Evolutionary conservation across 2,113 vertebrate genomes (phyloP), one percentile per base, ranked within the genome.

Genomic region (Percopsis transmontana): DNA sequence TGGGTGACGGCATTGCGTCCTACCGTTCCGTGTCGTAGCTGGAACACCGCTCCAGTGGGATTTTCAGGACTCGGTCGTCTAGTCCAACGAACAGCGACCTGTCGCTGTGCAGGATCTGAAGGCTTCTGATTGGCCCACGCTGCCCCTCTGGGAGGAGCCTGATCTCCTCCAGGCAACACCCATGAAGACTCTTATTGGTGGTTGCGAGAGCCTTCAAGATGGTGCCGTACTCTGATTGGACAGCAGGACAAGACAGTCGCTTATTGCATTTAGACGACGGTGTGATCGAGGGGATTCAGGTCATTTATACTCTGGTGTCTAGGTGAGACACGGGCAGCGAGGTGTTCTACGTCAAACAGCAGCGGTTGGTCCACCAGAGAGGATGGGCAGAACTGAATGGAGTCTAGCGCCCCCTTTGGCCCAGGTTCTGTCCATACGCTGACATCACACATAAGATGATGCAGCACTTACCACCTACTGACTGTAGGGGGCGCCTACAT

Each of bases 161-260:
- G 16, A 98, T 93, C 87, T 99, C 97, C 66, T 99, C 97, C 2
- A 99, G 87, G 84, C 96, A 89, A 54, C 97, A 99, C 80, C 95
- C 93, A 48, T 89, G 88, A 0, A 93, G 88, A 61, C 86, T 92
- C 71, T 92, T 92, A 66, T 93, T 94, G 85, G 94, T 60, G 0
- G 95, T 94, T 0, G 95, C 94, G 14, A 97, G 93, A 7, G 95
- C 91, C 66, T 98, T 99, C 77, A 97, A 93, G 85, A 99, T 95
- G 76, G 95, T 97, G 42, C 97, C 97, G 1, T 95, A 92, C 71
- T 96, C 97, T 97, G 90, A 41, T 60, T 83, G 74, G 57, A 42
- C 33, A 70, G 0, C 74, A 13, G 6, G 51, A 33, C 48, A 51
- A 45, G 5, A 16, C 3, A 47, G 15, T 12, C 8, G 16, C 40